Percentiles rank a stretch among this genome's conserved stretches.
Evolutionary conservation across 2,888 invertebrate species (phyloP).

Genomic region (Spisula subtruncata): DNA sequence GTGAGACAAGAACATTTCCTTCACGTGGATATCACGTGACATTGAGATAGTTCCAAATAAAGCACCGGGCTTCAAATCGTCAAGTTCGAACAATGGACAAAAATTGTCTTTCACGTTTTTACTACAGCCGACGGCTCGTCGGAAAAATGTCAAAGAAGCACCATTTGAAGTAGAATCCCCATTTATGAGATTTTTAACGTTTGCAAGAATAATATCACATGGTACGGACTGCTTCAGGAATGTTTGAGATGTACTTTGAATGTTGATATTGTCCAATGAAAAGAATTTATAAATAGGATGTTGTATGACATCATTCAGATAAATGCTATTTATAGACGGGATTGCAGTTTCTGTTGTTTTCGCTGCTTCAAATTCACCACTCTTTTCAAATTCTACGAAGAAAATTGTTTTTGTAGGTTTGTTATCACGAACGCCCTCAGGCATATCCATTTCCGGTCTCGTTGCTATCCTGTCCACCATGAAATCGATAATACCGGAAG

Average conservation of each 20-base stretch:
- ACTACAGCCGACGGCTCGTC: constrained; percentile 54
- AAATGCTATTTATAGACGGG: constrained; percentile 63
- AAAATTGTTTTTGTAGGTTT: constrained; percentile 71
- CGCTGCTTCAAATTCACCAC: constrained; percentile 35
- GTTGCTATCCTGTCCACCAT: constrained; percentile 85
- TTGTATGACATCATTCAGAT: constrained; percentile 65
- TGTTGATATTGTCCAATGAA: constrained; percentile 28
- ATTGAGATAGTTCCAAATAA: constrained; percentile 29
- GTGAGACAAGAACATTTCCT: constrained; percentile 65
- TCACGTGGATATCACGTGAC: constrained; percentile 22
- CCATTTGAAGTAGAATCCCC: constrained; percentile 51
- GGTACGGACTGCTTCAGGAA: constrained; percentile 53
- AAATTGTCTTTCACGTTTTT: constrained; percentile 23
- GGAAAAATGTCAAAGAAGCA: constrained; percentile 61
- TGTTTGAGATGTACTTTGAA: constrained; percentile 24
- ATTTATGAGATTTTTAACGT: constrained; percentile 66
- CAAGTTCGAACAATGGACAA: constrained; percentile 50
- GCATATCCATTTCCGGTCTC: constrained; percentile 86
- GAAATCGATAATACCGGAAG: constrained; percentile 83
- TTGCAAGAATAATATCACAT: constrained; percentile 66
- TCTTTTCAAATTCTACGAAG: constrained; percentile 56
- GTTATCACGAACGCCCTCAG: constrained; percentile 84
- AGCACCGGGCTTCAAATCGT: constrained; percentile 48
- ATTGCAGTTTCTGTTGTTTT: constrained; percentile 54
- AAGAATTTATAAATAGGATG: constrained; percentile 65